Percentiles rank a stretch among this genome's conserved stretches.
These are phyloP conservation scores for Dallia pectoralis DNA, from an alignment of 2,797 vertebrate genomes.

Conservation along the genomic window DNA sequence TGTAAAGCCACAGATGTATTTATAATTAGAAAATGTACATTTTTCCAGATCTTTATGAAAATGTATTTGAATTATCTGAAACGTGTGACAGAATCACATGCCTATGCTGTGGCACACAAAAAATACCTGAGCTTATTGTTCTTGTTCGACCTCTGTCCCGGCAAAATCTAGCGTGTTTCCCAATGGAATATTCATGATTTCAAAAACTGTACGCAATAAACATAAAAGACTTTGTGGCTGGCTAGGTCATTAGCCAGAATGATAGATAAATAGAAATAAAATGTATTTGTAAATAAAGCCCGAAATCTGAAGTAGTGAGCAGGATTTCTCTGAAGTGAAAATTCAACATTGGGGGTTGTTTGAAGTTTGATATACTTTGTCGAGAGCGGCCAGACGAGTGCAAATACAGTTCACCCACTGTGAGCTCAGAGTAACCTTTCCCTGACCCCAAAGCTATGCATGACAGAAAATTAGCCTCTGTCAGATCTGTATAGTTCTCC, in stretches of 20 bases:
- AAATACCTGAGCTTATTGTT: conserved; percentile 9
- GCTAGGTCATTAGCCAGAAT: conserved; percentile 16
- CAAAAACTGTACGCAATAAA: background rate
- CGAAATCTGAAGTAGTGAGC: conserved; percentile 4
- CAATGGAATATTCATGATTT: conserved; percentile 27
- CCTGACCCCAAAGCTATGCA: conserved; percentile 37
- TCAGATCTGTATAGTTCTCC: background rate
- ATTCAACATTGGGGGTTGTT: conserved; percentile 9
- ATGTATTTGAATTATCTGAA: background rate
- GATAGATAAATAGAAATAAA: conserved; percentile 22
- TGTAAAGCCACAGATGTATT: background rate
- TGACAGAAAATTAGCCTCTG: background rate
- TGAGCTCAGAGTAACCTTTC: conserved; percentile 29
- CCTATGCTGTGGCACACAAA: background rate
- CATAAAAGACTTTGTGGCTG: conserved; percentile 25
- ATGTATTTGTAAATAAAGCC: background rate
- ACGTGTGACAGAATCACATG: background rate
- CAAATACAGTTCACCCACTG: conserved; percentile 40
- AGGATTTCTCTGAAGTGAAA: background rate
- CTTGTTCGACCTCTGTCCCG: conserved; percentile 25
- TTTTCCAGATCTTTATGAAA: background rate
- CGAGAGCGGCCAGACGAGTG: conserved; percentile 21
- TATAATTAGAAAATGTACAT: background rate
- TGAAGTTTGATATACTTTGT: conserved; percentile 23
- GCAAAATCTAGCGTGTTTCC: conserved; percentile 31